phyloP scores from a whole-genome alignment of 2,113 vertebrate species.

The Edolisoma coerulescens region DNA sequence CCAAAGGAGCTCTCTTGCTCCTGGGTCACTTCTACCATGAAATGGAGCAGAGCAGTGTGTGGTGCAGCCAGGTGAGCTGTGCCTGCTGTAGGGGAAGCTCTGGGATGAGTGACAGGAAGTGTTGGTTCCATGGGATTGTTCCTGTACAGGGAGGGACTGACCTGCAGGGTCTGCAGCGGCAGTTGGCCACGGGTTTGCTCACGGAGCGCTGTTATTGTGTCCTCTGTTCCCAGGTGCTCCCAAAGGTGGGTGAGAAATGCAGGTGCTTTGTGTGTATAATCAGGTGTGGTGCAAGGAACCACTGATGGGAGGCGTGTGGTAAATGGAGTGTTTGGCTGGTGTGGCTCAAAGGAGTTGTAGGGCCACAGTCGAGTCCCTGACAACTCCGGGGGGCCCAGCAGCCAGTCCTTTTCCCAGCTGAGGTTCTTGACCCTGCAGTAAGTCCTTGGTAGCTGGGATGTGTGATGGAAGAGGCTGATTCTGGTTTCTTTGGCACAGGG shows the following conservation, averaged over 20 bases:
- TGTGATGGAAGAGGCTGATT: background rate
- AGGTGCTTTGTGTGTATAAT: background rate
- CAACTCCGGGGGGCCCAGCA: background rate
- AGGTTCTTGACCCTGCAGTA: background rate
- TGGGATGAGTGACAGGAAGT: no score
- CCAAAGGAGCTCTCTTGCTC: background rate
- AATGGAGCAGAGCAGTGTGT: background rate
- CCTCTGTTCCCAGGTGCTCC: background rate
- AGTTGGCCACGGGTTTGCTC: rapidly evolving
- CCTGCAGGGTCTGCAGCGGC: background rate
- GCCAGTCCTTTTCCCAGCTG: background rate
- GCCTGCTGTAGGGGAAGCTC: background rate
- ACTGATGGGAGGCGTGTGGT: rapidly evolving
- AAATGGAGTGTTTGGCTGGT: background rate
- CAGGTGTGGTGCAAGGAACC: background rate
- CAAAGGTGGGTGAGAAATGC: background rate
- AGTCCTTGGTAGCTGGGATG: background rate
- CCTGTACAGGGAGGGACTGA: background rate
- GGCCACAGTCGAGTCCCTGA: rapidly evolving
- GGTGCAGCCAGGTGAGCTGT: background rate
- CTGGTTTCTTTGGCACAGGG: background rate
- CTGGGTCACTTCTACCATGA: background rate
- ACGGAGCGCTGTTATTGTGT: rapidly evolving
- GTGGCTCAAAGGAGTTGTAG: background rate
- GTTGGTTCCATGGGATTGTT: background rate